Conservation (phyloP, 2,113 vertebrate genomes). For the Phyllostomus discolor region DNA sequence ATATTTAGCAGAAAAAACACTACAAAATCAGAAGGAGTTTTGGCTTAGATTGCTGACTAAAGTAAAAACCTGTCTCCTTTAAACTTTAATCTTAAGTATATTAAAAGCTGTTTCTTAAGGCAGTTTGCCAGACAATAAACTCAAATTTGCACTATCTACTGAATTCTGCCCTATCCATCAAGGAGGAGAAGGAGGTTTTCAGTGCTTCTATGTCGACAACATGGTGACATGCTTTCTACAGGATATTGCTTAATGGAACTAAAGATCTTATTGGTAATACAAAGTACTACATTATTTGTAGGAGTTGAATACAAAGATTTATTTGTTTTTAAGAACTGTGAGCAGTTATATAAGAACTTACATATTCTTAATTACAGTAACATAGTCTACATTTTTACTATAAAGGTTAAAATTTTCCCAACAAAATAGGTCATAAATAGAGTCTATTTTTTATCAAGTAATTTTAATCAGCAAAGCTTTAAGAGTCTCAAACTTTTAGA, state of each 20-base stretch:
- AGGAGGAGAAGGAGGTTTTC: background rate
- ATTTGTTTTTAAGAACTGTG: background rate
- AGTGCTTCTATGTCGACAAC: background rate
- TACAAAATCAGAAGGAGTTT: background rate
- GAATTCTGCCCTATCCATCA: background rate
- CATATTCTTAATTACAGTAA: background rate
- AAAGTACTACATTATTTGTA: background rate
- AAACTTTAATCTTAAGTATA: background rate
- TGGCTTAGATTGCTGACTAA: background rate
- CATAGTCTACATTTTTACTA: background rate
- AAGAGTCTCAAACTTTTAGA: background rate
- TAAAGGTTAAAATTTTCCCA: background rate
- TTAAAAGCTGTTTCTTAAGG: background rate
- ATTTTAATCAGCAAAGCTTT: background rate
- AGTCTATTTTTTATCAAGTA: background rate
- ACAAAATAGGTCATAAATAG: background rate
- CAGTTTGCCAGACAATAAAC: background rate
- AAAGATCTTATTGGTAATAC: background rate
- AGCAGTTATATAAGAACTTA: background rate
- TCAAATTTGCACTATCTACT: background rate
- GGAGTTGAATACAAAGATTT: background rate
- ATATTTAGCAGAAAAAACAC: slow-evolving; percentile 28
- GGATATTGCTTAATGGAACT: background rate
- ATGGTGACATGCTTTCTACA: background rate
- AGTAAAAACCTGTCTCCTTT: slow-evolving; percentile 17